Evolutionary conservation across 2,113 vertebrate species (phyloP).

Genomic region (Vulpes ferrilata): DNA sequence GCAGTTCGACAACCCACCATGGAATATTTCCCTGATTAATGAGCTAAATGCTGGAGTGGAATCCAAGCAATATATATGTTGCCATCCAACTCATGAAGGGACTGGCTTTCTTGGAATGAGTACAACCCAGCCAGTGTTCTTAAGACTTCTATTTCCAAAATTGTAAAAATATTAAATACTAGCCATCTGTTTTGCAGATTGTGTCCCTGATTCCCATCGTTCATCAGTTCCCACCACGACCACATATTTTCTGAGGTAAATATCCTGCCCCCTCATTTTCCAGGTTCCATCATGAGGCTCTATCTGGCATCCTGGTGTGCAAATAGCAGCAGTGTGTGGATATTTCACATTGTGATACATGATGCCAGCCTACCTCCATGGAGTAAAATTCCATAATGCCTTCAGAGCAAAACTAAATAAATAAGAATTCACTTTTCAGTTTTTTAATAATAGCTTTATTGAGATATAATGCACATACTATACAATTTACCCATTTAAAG

Average conservation of each 20-base stretch:
- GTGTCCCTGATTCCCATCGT: not conserved
- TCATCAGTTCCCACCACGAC: not conserved
- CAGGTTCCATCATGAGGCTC: not conserved
- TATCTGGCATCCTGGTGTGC: not conserved
- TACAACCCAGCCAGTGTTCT: constrained; percentile 67
- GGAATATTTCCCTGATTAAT: constrained; percentile 73
- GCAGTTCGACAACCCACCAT: constrained; percentile 56
- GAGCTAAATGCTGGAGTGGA: constrained; percentile 32
- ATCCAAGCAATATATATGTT: constrained; percentile 55
- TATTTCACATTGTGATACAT: accelerated
- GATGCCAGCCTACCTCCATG: not conserved
- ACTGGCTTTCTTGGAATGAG: constrained; percentile 53
- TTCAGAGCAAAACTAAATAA: not conserved
- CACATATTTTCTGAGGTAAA: not conserved
- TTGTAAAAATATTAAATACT: not conserved
- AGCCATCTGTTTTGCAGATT: not conserved
- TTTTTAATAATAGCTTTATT: not conserved
- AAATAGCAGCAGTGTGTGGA: not conserved
- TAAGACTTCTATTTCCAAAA: constrained; percentile 37
- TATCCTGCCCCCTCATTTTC: not conserved
- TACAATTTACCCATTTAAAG: not conserved
- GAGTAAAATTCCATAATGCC: not conserved
- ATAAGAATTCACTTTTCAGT: not conserved
- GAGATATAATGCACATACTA: not conserved
- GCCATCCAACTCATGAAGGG: constrained; percentile 54